phyloP scores from a whole-genome alignment of 2,797 vertebrate species.

The Anas acuta region DNA sequence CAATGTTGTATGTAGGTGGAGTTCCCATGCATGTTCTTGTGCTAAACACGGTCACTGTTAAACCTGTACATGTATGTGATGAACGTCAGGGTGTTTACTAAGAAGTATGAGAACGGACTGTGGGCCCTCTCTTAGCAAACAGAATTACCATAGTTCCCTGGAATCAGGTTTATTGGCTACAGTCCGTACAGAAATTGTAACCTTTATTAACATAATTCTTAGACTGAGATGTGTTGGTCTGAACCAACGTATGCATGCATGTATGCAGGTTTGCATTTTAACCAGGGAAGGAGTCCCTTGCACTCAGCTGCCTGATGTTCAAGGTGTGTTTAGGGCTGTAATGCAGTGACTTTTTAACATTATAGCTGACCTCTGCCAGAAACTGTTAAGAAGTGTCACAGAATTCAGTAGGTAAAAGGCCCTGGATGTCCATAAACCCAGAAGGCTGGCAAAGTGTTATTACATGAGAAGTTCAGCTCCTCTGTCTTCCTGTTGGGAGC shows the following conservation, averaged over 20 bases:
- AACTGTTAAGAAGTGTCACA: neutral
- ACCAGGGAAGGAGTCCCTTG: neutral
- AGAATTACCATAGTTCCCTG: neutral
- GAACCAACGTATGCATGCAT: neutral
- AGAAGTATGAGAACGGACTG: neutral
- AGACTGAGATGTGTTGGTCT: neutral
- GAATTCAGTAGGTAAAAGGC: neutral
- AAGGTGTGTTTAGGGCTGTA: fast-evolving
- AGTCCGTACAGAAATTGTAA: neutral
- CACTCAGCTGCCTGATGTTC: neutral
- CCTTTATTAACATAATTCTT: neutral
- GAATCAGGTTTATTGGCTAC: neutral
- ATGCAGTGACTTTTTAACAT: neutral
- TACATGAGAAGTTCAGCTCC: neutral
- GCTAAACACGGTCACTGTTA: neutral
- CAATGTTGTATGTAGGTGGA: neutral
- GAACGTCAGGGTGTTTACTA: neutral
- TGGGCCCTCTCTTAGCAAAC: neutral
- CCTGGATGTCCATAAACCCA: neutral
- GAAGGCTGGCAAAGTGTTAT: neutral
- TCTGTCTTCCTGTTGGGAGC: neutral
- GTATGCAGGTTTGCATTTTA: neutral
- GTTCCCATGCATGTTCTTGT: neutral
- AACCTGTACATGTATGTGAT: neutral
- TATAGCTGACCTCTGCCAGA: neutral